Conservation (phyloP, 2,888 invertebrate species). For the Fabriciana adippe region DNA sequence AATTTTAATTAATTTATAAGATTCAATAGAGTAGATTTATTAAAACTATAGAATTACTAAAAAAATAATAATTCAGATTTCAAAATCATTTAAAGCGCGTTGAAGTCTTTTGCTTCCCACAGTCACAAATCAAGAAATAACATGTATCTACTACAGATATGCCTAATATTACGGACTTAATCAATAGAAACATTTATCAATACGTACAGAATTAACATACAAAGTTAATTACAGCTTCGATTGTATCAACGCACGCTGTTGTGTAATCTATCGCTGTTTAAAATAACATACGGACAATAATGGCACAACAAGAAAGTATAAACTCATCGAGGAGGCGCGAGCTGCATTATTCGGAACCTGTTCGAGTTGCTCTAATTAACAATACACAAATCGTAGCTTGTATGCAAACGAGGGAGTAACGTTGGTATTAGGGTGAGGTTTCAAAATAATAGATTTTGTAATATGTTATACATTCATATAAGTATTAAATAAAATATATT, state of each 20-base stretch:
- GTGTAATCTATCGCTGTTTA: slow-evolving; percentile 75
- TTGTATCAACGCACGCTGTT: slow-evolving; percentile 45
- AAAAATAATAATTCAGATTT: no score
- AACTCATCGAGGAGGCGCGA: slow-evolving; percentile 56
- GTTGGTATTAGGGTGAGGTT: slow-evolving; percentile 42
- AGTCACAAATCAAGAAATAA: slow-evolving; percentile 10
- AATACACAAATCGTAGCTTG: slow-evolving; percentile 82
- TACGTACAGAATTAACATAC: slow-evolving; percentile 64
- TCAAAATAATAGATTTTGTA: slow-evolving; percentile 2
- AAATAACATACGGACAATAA: slow-evolving; percentile 78
- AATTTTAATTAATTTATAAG: no score
- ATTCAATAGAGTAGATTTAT: no score
- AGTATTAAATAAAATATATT: background rate
- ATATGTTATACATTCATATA: no score
- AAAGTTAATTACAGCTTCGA: slow-evolving; percentile 76
- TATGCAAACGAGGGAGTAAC: slow-evolving; percentile 73
- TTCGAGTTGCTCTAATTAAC: slow-evolving; percentile 80
- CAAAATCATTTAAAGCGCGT: background rate
- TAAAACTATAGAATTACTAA: no score
- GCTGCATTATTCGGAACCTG: slow-evolving; percentile 72
- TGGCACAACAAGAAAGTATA: slow-evolving; percentile 69
- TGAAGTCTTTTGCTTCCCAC: slow-evolving; percentile 6
- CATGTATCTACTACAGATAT: background rate
- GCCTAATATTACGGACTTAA: slow-evolving; percentile 45
- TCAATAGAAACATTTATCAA: slow-evolving; percentile 57